phyloP scores from a whole-genome alignment of 1,140 invertebrate species.

The Mamestra configurata region DNA sequence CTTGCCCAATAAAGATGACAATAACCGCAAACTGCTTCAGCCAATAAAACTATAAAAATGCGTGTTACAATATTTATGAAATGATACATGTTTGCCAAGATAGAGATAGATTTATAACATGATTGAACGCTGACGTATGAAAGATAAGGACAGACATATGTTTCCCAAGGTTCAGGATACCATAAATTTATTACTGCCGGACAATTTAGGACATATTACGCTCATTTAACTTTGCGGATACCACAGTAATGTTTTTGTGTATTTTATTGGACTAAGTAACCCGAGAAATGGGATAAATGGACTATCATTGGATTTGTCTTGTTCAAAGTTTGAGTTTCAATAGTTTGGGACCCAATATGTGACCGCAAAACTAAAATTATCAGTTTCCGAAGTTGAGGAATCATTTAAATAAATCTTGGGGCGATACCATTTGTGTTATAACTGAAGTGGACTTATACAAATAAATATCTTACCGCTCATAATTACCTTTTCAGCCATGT shows the following conservation, averaged over 20 bases:
- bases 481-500: no score
- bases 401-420: neutral
- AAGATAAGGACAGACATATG: no score
- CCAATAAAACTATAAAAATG: slow-evolving; percentile 14
- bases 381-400: neutral
- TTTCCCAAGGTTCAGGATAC: neutral
- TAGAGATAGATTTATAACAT: neutral
- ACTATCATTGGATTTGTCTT: neutral
- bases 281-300: neutral
- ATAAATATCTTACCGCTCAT: no score
- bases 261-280: neutral
- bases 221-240: neutral
- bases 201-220: no score
- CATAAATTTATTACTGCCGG: neutral
- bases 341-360: neutral
- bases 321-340: neutral
- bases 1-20: slow-evolving; percentile 17
- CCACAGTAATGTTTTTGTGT: neutral
- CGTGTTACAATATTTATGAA: neutral
- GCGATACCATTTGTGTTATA: neutral
- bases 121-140: neutral
- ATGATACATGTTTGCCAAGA: neutral
- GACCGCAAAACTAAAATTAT: neutral
- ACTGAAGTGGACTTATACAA: neutral
- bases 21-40: neutral